These are phyloP conservation scores for Elaphurus davidianus DNA, from an alignment of 2,113 vertebrate genomes.

Conservation along the genomic window DNA sequence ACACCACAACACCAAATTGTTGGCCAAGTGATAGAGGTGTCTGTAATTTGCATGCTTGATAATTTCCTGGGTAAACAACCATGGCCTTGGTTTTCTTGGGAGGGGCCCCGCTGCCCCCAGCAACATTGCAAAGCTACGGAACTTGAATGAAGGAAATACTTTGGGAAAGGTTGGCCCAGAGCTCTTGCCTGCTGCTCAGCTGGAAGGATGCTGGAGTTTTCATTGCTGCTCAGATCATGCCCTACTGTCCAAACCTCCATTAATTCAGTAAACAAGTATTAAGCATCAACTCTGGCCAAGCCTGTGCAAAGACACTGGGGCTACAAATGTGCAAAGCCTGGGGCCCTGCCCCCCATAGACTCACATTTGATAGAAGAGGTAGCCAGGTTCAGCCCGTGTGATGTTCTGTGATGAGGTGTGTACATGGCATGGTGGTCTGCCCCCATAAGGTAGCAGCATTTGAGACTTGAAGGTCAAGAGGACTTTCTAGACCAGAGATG, in stretches of 20 bases:
- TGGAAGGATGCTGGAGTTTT: neutral
- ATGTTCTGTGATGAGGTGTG: neutral
- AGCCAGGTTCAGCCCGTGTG: neutral
- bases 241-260: neutral
- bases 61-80: constrained; percentile 67
- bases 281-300: neutral
- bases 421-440: neutral
- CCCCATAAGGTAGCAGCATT: rapidly evolving
- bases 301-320: neutral
- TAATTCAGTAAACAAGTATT: neutral
- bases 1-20: constrained; percentile 73
- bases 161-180: neutral
- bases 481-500: neutral
- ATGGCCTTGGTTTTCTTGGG: constrained; percentile 33
- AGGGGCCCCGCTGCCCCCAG: neutral
- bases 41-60: constrained; percentile 74
- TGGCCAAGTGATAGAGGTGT: constrained; percentile 73
- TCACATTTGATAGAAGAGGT: neutral
- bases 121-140: constrained; percentile 39
- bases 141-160: neutral
- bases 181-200: neutral
- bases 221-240: neutral
- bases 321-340: neutral
- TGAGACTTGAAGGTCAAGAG: neutral
- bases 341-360: neutral